A percentile compares a stretch with the other conserved stretches of the same genome.
These are phyloP conservation scores for Esox lucius DNA, from an alignment of 2,797 vertebrate genomes.

Conservation along the genomic window DNA sequence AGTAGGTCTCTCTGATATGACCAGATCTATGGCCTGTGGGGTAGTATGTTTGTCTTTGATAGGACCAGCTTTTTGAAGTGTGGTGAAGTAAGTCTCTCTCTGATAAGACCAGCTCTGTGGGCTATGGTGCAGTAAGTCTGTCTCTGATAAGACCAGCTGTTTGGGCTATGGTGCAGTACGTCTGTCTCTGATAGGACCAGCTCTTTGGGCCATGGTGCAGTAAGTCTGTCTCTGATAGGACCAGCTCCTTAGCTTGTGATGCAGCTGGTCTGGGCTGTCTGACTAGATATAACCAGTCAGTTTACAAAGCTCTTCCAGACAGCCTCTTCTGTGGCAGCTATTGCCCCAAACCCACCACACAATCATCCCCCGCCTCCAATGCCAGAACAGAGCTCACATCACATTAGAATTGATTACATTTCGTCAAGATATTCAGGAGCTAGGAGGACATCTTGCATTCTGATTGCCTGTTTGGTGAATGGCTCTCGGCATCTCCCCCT, in stretches of 20 bases:
- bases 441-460: neutral
- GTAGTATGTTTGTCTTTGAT: neutral
- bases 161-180: neutral
- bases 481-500: neutral
- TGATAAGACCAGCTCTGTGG: neutral
- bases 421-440: neutral
- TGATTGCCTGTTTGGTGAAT: neutral
- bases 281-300: conserved; percentile 36
- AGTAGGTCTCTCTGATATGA: neutral
- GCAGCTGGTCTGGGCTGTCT: conserved; percentile 18
- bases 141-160: neutral
- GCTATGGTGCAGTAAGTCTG: neutral
- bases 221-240: neutral
- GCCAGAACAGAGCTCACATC: neutral
- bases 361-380: neutral
- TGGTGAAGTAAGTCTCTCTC: neutral
- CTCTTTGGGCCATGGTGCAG: neutral
- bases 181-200: neutral
- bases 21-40: neutral
- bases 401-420: conserved; percentile 6
- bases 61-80: neutral
- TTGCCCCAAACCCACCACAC: conserved; percentile 38
- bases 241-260: conserved; percentile 1
- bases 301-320: conserved; percentile 53
- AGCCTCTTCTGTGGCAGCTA: conserved; percentile 48